These are phyloP conservation scores for Henricia sp. DNA, from an alignment of 53 echinoderm and acorn worm genomes.

Conservation along the genomic window DNA sequence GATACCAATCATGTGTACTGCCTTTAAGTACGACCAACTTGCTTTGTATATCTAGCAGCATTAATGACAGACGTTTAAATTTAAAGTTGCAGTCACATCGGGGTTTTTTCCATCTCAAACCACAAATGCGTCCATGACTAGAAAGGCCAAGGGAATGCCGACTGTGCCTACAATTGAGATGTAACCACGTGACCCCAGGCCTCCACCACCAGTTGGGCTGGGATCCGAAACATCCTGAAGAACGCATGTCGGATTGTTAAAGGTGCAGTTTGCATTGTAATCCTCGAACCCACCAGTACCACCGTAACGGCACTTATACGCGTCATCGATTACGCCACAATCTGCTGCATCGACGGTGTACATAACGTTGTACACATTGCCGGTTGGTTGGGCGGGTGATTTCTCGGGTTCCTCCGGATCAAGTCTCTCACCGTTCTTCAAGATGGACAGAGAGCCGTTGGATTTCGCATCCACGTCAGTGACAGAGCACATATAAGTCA, in stretches of 20 bases:
- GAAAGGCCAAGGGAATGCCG: too few species aligned
- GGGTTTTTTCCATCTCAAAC: too few species aligned
- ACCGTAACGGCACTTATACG: neutral
- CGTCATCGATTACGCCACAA: neutral
- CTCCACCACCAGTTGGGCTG: too few species aligned
- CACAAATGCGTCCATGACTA: too few species aligned
- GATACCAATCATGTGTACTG: too few species aligned
- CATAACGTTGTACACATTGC: neutral
- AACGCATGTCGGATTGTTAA: neutral
- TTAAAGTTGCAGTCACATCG: too few species aligned
- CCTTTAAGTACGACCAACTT: too few species aligned
- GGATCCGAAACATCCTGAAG: too few species aligned
- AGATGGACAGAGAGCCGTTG: slow-evolving; percentile 12
- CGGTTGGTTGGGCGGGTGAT: neutral
- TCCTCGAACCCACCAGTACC: slow-evolving; percentile 21
- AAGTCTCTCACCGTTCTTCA: neutral
- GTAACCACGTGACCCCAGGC: too few species aligned
- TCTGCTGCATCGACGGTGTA: neutral
- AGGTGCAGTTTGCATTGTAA: slow-evolving; percentile 13
- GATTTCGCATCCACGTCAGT: neutral
- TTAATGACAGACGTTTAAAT: too few species aligned
- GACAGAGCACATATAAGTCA: neutral
- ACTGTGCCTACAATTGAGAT: too few species aligned
- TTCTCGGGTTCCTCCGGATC: neutral
- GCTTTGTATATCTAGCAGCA: too few species aligned